A percentile compares a stretch with the other conserved stretches of the same genome.
Evolutionary conservation across 2,888 invertebrate genomes (phyloP).

Genomic region (Phyto melanocephala): DNA sequence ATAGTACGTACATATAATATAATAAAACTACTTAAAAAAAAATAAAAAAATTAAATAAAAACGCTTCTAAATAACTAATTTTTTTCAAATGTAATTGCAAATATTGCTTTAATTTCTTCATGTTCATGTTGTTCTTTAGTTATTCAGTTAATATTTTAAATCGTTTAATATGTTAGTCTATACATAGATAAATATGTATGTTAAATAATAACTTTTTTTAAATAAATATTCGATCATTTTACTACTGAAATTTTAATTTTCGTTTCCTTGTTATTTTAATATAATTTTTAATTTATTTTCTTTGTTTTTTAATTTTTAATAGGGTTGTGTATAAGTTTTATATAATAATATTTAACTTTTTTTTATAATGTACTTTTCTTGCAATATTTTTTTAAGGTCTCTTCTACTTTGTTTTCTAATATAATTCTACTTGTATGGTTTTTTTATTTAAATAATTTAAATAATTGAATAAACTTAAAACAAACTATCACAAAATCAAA

Average conservation of each 20-base stretch:
- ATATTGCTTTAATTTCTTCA: conserved; percentile 59
- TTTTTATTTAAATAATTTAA: conserved; percentile 38
- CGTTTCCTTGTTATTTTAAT: not conserved
- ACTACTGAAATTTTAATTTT: conserved; percentile 19
- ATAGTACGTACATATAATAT: not conserved
- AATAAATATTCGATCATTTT: not conserved
- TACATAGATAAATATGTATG: too few relatives aligned
- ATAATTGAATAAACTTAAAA: conserved; percentile 56
- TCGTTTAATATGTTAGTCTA: conserved; percentile 1
- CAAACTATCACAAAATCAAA: conserved; percentile 65
- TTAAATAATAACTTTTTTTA: not conserved
- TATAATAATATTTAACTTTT: conserved; percentile 19
- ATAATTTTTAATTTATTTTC: conserved; percentile 12
- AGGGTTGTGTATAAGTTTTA: not conserved
- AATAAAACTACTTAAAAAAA: conserved; percentile 23
- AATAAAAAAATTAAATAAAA: conserved; percentile 21
- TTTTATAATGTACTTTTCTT: not conserved
- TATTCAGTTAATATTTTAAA: conserved; percentile 6
- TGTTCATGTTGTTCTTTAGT: conserved; percentile 18
- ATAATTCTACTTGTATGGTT: conserved; percentile 32
- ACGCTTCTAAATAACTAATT: conserved; percentile 36
- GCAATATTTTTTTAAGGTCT: conserved; percentile 46
- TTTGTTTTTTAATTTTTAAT: not conserved
- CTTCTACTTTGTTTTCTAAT: conserved; percentile 41
- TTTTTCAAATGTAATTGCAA: conserved; percentile 43